Conservation (phyloP, 1,140 invertebrate genomes). For the Lasioglossum albipes region DNA sequence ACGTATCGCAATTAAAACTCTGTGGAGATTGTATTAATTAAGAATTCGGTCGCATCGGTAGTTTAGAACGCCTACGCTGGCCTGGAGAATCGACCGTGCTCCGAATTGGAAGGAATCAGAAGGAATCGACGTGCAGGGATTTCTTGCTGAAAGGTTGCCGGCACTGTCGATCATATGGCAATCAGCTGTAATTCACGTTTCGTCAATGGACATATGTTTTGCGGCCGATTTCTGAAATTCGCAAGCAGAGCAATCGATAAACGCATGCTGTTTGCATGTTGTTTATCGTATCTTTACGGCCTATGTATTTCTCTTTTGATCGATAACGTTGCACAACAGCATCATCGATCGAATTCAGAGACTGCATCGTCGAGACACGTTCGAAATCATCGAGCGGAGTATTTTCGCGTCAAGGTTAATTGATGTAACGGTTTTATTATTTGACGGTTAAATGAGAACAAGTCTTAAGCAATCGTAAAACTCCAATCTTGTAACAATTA, state of each 20-base stretch:
- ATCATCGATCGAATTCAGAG: not conserved
- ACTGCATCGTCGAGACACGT: not conserved
- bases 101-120: not conserved
- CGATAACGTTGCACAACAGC: slow-evolving; percentile 6
- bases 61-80: not conserved
- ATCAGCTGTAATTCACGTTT: slow-evolving; percentile 69
- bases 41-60: not conserved
- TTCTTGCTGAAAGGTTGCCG: slow-evolving; percentile 53
- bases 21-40: rapidly evolving
- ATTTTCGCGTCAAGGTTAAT: slow-evolving; percentile 45
- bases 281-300: not conserved
- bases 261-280: not conserved
- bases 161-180: slow-evolving; percentile 71
- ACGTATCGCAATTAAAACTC: too few relatives aligned
- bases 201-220: slow-evolving; percentile 13
- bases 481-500: not conserved
- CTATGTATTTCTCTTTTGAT: not conserved
- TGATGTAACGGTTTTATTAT: slow-evolving; percentile 35
- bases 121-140: not conserved
- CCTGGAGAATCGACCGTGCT: not conserved
- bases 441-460: slow-evolving; percentile 20
- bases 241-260: not conserved
- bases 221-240: not conserved
- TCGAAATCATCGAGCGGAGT: slow-evolving; percentile 14
- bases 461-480: slow-evolving; percentile 20